These are phyloP conservation scores for Cichladusa arquata DNA, from an alignment of 2,113 vertebrate genomes.

Conservation along the genomic window DNA sequence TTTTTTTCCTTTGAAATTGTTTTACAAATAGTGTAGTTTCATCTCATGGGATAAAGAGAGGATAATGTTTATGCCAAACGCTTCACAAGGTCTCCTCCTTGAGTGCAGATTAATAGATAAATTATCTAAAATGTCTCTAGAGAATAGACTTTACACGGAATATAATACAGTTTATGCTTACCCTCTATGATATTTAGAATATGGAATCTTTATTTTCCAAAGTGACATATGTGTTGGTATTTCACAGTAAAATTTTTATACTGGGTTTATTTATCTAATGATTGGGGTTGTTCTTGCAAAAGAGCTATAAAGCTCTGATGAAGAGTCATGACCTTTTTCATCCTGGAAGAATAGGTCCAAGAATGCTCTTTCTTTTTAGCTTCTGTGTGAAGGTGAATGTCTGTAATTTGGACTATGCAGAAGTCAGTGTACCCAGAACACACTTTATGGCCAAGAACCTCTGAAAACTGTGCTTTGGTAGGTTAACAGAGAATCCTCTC, in stretches of 20 bases:
- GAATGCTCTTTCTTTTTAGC: background rate
- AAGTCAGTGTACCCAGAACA: background rate
- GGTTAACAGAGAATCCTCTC: background rate
- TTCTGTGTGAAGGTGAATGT: background rate
- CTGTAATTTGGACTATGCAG: background rate
- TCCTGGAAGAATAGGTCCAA: background rate
- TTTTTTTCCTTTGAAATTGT: constrained; percentile 8
- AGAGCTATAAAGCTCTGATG: background rate
- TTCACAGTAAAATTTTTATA: background rate
- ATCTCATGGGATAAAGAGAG: background rate
- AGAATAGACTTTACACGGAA: background rate
- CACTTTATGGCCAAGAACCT: background rate
- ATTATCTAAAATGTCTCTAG: background rate
- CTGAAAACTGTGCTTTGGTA: background rate
- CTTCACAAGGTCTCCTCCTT: background rate
- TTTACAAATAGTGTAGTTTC: background rate
- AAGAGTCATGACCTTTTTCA: background rate
- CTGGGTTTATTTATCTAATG: background rate
- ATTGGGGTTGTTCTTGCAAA: background rate
- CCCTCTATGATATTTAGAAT: background rate
- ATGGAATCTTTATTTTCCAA: background rate
- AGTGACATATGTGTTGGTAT: background rate
- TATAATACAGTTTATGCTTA: background rate
- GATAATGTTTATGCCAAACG: background rate
- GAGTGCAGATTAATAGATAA: background rate